Percentiles rank a stretch among this genome's conserved stretches.
phyloP scores from a whole-genome alignment of 2,113 vertebrate genomes.

The Pseudorasbora parva region DNA sequence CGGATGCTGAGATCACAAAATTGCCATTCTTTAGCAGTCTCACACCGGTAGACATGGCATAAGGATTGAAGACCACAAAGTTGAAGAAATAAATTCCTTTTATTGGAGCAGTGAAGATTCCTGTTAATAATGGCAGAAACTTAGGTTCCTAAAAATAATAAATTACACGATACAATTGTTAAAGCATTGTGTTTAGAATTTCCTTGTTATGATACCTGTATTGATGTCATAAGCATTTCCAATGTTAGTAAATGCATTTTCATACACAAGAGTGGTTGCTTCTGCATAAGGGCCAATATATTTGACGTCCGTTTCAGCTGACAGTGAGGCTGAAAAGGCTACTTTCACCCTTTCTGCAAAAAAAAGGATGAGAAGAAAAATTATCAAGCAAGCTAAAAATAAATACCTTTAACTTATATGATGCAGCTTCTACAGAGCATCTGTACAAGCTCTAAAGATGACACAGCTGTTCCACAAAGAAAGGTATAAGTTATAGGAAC shows the following conservation, averaged over 20 bases:
- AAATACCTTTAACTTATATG: background rate
- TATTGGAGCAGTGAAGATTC: conserved; percentile 32
- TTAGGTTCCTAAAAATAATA: too few species aligned
- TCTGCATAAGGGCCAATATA: background rate
- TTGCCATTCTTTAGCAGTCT: conserved; percentile 24
- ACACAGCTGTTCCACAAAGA: too few species aligned
- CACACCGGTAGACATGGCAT: background rate
- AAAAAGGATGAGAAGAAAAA: background rate
- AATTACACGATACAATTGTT: background rate
- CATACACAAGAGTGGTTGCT: too few species aligned
- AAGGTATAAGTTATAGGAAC: too few species aligned
- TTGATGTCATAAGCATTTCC: too few species aligned
- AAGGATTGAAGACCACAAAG: conserved; percentile 35
- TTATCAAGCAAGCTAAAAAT: background rate
- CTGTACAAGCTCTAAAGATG: too few species aligned
- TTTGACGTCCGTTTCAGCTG: background rate
- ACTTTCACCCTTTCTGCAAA: conserved; percentile 11
- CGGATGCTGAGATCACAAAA: conserved; percentile 4
- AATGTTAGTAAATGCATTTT: too few species aligned
- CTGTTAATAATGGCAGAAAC: background rate
- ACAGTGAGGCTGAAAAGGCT: conserved; percentile 19
- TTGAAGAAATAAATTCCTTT: conserved; percentile 44
- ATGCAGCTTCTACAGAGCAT: too few species aligned
- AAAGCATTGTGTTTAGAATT: too few species aligned
- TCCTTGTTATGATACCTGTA: too few species aligned